phyloP scores from a whole-genome alignment of 1,140 invertebrate genomes.

The Drosophila persimilis region DNA sequence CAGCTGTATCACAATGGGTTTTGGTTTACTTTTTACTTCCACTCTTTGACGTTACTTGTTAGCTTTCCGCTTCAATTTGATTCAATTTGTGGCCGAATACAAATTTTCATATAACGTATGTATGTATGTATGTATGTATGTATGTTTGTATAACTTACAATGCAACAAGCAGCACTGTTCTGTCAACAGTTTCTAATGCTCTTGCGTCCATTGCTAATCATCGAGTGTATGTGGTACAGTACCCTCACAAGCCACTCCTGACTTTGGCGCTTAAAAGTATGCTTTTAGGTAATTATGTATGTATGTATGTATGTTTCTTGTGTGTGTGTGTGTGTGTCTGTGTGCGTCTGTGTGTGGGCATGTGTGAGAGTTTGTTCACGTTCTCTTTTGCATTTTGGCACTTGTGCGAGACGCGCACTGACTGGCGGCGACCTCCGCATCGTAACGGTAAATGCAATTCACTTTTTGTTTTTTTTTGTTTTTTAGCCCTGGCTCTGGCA shows the following conservation, averaged over 20 bases:
- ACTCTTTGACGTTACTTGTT: conserved; percentile 18
- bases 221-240: conserved; percentile 7
- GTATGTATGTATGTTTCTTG: conserved; percentile 13
- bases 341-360: conserved; percentile 25
- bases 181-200: conserved; percentile 11
- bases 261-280: conserved; percentile 67
- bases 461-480: conserved; percentile 27
- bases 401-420: conserved; percentile 44
- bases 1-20: conserved; percentile 62
- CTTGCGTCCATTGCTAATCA: conserved; percentile 17
- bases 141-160: conserved; percentile 46
- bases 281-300: conserved; percentile 27
- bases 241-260: conserved; percentile 52
- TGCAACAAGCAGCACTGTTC: not conserved
- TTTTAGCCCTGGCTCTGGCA: too few species aligned
- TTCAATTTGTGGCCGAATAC: conserved; percentile 30
- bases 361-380: conserved; percentile 1
- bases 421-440: conserved; percentile 12
- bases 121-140: conserved; percentile 13
- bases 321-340: conserved; percentile 22
- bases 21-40: conserved; percentile 42
- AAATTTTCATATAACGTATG: conserved; percentile 31
- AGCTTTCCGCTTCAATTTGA: conserved; percentile 26
- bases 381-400: conserved; percentile 49
- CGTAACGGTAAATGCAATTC: conserved; percentile 51